Percentiles rank a stretch among this genome's conserved stretches.
Evolutionary conservation across 2,797 vertebrate species (phyloP).

Genomic region (Darevskia mixta): DNA sequence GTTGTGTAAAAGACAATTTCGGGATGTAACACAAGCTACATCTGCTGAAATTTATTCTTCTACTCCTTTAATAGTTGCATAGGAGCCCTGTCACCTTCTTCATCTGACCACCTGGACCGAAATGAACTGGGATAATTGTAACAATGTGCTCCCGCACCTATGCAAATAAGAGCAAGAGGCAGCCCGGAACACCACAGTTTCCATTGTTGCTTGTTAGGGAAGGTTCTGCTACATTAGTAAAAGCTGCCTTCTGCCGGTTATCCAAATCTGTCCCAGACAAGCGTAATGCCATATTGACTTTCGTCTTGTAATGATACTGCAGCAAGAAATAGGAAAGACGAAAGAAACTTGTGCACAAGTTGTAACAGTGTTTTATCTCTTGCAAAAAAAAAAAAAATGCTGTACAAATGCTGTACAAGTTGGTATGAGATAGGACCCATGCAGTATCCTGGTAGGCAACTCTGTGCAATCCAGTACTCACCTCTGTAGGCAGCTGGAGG

Average conservation of each 20-base stretch:
- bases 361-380: not conserved
- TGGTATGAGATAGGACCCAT: not conserved
- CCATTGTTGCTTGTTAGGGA: not conserved
- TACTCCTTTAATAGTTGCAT: not conserved
- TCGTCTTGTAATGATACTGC: not conserved
- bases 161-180: not conserved
- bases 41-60: not conserved
- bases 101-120: not conserved
- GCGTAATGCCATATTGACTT: not conserved
- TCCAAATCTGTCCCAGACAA: not conserved
- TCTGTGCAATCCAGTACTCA: not conserved
- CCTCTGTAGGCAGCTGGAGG: not conserved
- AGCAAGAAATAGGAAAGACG: not conserved
- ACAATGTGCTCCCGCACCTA: not conserved
- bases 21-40: not conserved
- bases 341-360: not conserved
- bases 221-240: not conserved
- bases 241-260: not conserved
- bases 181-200: not conserved
- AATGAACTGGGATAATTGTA: not conserved
- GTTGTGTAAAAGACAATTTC: not conserved
- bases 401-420: not conserved
- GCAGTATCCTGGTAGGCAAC: not conserved
- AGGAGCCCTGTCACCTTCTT: not conserved
- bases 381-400: not conserved